These are phyloP conservation scores for Conomelus anceps DNA, from an alignment of 2,888 invertebrate species.

Conservation along the genomic window DNA sequence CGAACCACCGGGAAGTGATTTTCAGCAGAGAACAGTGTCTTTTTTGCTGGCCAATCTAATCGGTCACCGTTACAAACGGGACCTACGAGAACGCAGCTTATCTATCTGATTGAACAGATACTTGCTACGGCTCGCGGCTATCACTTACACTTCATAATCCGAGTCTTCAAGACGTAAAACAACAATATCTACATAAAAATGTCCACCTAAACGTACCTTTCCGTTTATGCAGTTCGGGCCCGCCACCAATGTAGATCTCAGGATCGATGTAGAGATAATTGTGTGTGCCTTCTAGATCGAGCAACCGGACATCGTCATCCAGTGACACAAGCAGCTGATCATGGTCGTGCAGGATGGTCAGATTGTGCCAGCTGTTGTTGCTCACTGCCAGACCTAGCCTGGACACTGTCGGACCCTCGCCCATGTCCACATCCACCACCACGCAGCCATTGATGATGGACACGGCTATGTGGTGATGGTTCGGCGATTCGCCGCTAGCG, in stretches of 20 bases:
- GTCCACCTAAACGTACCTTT: conserved; percentile 52
- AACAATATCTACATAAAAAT: too few relatives aligned
- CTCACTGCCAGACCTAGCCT: conserved; percentile 63
- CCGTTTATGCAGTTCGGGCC: conserved; percentile 76
- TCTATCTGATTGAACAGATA: too few relatives aligned
- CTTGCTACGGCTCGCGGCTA: too few relatives aligned
- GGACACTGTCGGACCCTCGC: conserved; percentile 63
- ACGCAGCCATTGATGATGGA: conserved; percentile 77
- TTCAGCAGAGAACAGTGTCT: too few relatives aligned
- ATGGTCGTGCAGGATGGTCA: conserved; percentile 76
- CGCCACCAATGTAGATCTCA: conserved; percentile 87
- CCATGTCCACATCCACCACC: conserved; percentile 77
- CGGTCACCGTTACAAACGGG: too few relatives aligned
- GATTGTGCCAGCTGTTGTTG: conserved; percentile 74
- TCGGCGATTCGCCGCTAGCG: conserved; percentile 83
- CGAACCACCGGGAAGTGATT: too few relatives aligned
- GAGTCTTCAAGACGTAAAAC: too few relatives aligned
- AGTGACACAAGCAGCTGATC: conserved; percentile 66
- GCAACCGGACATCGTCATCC: conserved; percentile 61
- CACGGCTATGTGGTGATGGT: conserved; percentile 83
- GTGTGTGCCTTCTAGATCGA: conserved; percentile 54
- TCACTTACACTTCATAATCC: too few relatives aligned
- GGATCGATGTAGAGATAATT: conserved; percentile 82
- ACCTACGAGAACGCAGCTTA: too few relatives aligned
- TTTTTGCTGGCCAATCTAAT: too few relatives aligned